phyloP scores from a whole-genome alignment of 2,113 vertebrate species.

The Spilogale gracilis region DNA sequence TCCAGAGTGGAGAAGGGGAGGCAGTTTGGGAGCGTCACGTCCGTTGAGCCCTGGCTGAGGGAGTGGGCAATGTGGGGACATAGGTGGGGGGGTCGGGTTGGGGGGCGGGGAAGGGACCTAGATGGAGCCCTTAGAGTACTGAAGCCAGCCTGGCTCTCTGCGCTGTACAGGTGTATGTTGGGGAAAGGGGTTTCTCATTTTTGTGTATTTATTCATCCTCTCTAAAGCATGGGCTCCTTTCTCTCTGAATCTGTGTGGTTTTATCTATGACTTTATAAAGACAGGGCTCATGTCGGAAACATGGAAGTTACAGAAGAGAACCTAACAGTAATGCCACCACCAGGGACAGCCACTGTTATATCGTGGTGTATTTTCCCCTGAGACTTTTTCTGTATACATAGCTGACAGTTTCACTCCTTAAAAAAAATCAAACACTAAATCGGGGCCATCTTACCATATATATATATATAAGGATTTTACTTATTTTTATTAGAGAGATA shows the following conservation, averaged over 20 bases:
- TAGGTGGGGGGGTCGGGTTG: accelerated
- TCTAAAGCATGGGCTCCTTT: not conserved
- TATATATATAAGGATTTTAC: not conserved
- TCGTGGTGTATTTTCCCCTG: not conserved
- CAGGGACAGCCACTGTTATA: not conserved
- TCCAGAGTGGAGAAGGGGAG: not conserved
- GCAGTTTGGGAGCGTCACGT: not conserved
- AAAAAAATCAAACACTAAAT: not conserved
- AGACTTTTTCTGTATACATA: not conserved
- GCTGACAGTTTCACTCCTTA: not conserved
- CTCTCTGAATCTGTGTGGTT: not conserved
- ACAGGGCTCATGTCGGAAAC: not conserved
- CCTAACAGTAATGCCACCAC: not conserved
- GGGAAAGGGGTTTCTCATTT: not conserved
- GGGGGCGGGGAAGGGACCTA: no score
- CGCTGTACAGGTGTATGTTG: not conserved
- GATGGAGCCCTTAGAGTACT: not conserved
- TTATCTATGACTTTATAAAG: not conserved
- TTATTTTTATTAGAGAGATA: not conserved
- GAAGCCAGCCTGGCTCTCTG: not conserved
- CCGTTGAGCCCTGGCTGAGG: not conserved
- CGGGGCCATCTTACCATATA: not conserved
- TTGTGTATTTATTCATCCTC: not conserved
- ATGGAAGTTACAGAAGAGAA: not conserved
- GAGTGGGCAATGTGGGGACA: not conserved